Conservation (phyloP, 2,113 vertebrate species). For the Gambusia affinis region DNA sequence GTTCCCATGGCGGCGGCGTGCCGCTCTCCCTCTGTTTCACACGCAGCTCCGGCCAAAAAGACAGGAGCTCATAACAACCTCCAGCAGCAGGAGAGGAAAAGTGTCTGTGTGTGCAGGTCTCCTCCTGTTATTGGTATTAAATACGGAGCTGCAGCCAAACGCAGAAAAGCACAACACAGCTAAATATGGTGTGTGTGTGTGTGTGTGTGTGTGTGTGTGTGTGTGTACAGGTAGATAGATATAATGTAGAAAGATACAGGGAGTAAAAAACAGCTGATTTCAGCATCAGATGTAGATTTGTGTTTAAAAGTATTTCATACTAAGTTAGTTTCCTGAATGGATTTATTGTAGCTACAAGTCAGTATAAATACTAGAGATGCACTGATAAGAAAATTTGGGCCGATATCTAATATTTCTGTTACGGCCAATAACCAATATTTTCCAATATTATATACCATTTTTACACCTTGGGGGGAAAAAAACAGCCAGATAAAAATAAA, state of each 20-base stretch:
- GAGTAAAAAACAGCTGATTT: slow-evolving; percentile 9
- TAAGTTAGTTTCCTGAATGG: slow-evolving; percentile 15
- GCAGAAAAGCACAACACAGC: slow-evolving; percentile 24
- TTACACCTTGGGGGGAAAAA: too few species aligned
- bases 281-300: slow-evolving; percentile 56
- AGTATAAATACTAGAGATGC: background rate
- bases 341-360: slow-evolving; percentile 24
- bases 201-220: background rate
- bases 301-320: slow-evolving; percentile 36
- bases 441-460: too few species aligned
- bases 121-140: slow-evolving; percentile 65
- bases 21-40: slow-evolving; percentile 59
- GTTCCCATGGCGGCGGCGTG: slow-evolving; percentile 51
- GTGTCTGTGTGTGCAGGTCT: slow-evolving; percentile 38
- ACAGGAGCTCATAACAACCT: slow-evolving; percentile 52
- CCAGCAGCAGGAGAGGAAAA: slow-evolving; percentile 63
- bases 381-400: too few species aligned
- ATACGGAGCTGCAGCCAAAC: slow-evolving; percentile 36
- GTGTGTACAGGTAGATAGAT: background rate
- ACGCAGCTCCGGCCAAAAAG: slow-evolving; percentile 56
- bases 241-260: background rate
- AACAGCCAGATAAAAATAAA: too few species aligned
- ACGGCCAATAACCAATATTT: too few species aligned
- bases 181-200: background rate
- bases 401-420: too few species aligned